These are phyloP conservation scores for Drosophila nigrodunni DNA, from an alignment of 1,140 invertebrate species.

Conservation along the genomic window DNA sequence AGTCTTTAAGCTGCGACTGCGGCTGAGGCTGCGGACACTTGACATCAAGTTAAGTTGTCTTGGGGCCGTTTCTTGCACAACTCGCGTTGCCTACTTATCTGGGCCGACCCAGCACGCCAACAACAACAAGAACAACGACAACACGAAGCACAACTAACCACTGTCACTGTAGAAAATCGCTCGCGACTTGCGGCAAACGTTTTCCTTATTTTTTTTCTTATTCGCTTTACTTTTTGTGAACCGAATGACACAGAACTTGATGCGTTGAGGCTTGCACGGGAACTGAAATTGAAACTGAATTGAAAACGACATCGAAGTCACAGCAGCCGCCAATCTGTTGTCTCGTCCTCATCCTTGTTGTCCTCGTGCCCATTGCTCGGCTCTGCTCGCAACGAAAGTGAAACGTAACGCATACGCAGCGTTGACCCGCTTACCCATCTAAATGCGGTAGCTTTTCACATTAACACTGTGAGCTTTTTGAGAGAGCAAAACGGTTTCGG, in stretches of 20 bases:
- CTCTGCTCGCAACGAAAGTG: constrained; percentile 65
- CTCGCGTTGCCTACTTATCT: constrained; percentile 63
- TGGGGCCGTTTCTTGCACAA: constrained; percentile 48
- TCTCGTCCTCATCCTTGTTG: constrained; percentile 33
- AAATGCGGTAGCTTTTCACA: constrained; percentile 50
- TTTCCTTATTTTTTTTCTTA: neutral
- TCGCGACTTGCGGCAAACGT: constrained; percentile 46
- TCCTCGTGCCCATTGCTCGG: constrained; percentile 20
- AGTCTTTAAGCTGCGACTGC: constrained; percentile 43
- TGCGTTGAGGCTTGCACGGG: constrained; percentile 70
- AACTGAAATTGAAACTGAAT: constrained; percentile 68
- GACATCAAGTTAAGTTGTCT: constrained; percentile 39
- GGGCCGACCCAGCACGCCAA: constrained; percentile 37
- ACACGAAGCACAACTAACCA: constrained; percentile 34
- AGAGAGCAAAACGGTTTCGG: constrained; percentile 31
- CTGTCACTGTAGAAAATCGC: constrained; percentile 36
- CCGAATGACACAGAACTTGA: constrained; percentile 56
- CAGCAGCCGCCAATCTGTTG: constrained; percentile 61
- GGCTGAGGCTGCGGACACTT: constrained; percentile 41
- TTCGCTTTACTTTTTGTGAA: neutral
- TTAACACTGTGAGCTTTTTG: constrained; percentile 53
- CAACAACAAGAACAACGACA: constrained; percentile 21
- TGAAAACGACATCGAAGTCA: constrained; percentile 50
- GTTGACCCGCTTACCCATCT: constrained; percentile 60
- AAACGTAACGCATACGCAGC: constrained; percentile 79